Evolutionary conservation across 2,888 invertebrate species (phyloP), one percentile per base, ranked within the genome.

Genomic region (Heteromurus nitidus): DNA sequence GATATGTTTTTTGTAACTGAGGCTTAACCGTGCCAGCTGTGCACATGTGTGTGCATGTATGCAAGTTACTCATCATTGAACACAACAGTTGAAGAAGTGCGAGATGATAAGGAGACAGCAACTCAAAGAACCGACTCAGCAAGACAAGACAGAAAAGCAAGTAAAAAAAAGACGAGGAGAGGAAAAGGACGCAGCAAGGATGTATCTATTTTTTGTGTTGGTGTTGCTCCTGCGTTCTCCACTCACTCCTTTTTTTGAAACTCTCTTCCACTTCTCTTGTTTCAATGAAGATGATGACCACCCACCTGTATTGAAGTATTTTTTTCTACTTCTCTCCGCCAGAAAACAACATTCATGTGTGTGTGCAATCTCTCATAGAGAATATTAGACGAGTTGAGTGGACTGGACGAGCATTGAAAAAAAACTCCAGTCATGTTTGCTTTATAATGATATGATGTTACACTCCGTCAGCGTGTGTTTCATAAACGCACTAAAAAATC

Each of bases 211-310:
- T 55, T n/a, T 72, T 36, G 53, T 64, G 36, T 5, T 36, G 36
- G 36, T 36, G 36, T 36, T 36, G 36, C 36, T 1, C 31, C 26
- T 26, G 22, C 36, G 31, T 36, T 58, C 16, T 36, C 26, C 9
- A n/a, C n/a, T 42, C 11, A 16, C 36, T 31, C 20, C 31, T 44
- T 30, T 62, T 62, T 30, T 28, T 11, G 16, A 30, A 1, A 31
- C 30, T 62, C 62, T 44, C n/a, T 60, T 18, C 42, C 24, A 9
- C 5, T 16, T 47, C 67, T 65, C 62, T 65, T 62, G 65, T 74
- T 74, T 68, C 80, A 74, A 74, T 74, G 74, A 74, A 80, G 47
- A 73, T 58, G 60, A 68, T 80, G 80, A 80, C 80, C 80, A 80
- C 80, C 80, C 80, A 80, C 80, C 80, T 80, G 74, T 69, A 80